Evolutionary conservation across 2,113 vertebrate species (phyloP).

Genomic region (Archocentrus centrarchus): DNA sequence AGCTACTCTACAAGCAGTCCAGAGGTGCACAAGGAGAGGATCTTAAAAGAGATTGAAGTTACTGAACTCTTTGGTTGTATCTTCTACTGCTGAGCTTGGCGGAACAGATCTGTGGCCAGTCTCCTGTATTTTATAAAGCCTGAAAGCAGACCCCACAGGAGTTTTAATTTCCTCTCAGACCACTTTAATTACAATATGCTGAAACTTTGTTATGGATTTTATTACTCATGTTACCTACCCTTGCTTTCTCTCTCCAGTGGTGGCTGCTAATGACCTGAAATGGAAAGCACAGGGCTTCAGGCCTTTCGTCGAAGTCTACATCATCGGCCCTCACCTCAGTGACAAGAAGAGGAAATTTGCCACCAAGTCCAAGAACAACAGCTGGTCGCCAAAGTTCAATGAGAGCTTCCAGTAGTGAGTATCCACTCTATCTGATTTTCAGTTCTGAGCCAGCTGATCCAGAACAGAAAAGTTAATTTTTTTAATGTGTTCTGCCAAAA

Average conservation of each 20-base stretch:
- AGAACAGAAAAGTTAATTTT: background rate
- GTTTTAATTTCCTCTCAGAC: background rate
- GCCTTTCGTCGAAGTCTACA: slow-evolving; percentile 96
- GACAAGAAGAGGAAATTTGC: slow-evolving; percentile 98
- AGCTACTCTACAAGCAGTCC: background rate
- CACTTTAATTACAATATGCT: background rate
- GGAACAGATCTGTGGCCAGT: too few relatives aligned
- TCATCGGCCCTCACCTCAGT: slow-evolving; percentile 94
- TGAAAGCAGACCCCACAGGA: background rate
- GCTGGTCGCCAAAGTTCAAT: slow-evolving; percentile 94
- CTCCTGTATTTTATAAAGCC: background rate
- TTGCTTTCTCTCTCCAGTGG: slow-evolving; percentile 59
- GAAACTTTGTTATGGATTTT: background rate
- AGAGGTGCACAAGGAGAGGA: background rate
- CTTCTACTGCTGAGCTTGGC: background rate
- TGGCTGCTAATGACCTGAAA: slow-evolving; percentile 82
- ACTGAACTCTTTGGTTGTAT: background rate
- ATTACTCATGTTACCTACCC: background rate
- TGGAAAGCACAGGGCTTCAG: slow-evolving; percentile 98
- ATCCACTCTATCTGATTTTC: background rate
- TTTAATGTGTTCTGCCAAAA: background rate
- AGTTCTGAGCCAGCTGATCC: background rate
- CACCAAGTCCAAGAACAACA: slow-evolving; percentile 99
- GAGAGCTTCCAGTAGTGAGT: slow-evolving; percentile 97
- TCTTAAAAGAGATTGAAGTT: background rate